Evolutionary conservation across 2,113 vertebrate species (phyloP).

Genomic region (Rhinopomastus cyanomelas): DNA sequence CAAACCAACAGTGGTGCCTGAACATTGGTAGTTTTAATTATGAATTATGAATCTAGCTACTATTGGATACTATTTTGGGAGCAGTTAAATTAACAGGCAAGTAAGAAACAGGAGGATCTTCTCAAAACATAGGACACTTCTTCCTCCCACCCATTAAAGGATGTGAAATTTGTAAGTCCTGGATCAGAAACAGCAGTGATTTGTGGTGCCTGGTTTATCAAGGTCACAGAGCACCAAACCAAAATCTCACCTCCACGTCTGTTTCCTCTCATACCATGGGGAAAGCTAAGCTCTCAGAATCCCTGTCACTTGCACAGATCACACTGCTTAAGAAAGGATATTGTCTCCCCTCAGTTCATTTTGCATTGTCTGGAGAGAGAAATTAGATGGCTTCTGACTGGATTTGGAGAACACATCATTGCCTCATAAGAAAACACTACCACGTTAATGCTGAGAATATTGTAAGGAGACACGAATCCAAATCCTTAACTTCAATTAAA

Average conservation of each 20-base stretch:
- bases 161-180: neutral
- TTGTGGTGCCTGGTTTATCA: slow-evolving; percentile 5
- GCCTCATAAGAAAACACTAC: neutral
- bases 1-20: neutral
- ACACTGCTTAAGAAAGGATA: neutral
- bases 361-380: neutral
- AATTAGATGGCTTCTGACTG: neutral
- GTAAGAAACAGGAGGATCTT: slow-evolving; percentile 38
- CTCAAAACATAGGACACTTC: slow-evolving; percentile 11
- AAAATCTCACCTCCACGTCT: neutral
- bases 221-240: neutral
- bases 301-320: neutral
- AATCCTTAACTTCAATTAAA: neutral
- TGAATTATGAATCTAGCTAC: slow-evolving; percentile 33
- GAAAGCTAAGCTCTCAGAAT: neutral
- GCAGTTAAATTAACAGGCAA: slow-evolving; percentile 16
- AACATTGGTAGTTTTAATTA: slow-evolving; percentile 1
- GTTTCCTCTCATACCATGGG: neutral
- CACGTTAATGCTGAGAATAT: neutral
- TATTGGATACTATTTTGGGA: slow-evolving; percentile 18
- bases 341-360: neutral
- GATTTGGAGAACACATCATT: neutral
- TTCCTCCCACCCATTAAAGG: neutral
- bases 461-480: neutral
- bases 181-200: neutral